phyloP scores from a whole-genome alignment of 2,888 invertebrate genomes.

The Arrhopalites spinosus region DNA sequence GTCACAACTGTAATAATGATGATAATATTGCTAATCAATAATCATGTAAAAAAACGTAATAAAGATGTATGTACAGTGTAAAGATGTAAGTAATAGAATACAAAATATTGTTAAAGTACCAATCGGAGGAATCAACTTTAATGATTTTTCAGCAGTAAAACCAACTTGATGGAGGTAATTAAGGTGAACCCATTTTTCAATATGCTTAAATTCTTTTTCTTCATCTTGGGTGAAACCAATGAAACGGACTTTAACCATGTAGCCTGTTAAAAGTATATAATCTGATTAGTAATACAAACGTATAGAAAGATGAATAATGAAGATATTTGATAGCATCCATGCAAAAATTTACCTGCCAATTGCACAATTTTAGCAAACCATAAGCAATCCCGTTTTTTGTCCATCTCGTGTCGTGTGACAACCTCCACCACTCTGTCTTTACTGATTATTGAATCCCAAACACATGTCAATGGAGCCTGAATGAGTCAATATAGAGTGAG shows the following conservation, averaged over 20 bases:
- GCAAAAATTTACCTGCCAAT: conserved; percentile 14
- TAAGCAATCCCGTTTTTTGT: background rate
- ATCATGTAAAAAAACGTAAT: too few relatives aligned
- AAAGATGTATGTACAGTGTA: too few relatives aligned
- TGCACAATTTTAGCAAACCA: conserved; percentile 29
- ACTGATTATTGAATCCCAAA: background rate
- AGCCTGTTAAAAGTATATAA: conserved; percentile 18
- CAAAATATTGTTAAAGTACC: too few relatives aligned
- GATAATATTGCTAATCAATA: too few relatives aligned
- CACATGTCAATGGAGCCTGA: background rate
- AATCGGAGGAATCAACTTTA: background rate
- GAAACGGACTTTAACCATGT: conserved; percentile 22
- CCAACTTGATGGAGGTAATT: background rate
- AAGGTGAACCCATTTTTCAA: conserved; percentile 7
- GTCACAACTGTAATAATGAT: too few relatives aligned
- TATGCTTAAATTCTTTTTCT: background rate
- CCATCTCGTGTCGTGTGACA: background rate
- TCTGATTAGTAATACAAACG: too few relatives aligned
- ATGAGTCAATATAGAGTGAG: too few relatives aligned
- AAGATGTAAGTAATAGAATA: too few relatives aligned
- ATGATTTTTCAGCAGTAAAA: background rate
- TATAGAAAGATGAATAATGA: background rate
- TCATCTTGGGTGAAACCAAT: conserved; percentile 18
- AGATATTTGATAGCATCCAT: background rate
- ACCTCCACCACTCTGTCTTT: background rate